A percentile compares a stretch with the other conserved stretches of the same genome.
phyloP scores from a whole-genome alignment of 2,888 invertebrate species.

The Drosophila gaucha region DNA sequence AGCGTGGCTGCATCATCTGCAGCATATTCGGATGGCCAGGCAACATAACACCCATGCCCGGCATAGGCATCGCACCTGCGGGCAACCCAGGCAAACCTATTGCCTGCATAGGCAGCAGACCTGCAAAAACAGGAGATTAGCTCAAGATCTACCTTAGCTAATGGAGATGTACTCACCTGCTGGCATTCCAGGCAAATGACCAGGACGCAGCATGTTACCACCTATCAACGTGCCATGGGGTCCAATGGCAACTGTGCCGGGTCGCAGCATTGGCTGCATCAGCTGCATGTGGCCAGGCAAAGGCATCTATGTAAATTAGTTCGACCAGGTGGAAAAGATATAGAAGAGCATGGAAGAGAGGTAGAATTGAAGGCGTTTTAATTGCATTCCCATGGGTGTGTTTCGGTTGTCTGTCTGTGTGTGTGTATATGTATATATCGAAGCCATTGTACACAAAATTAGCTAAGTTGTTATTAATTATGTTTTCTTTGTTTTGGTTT shows the following conservation, averaged over 20 bases:
- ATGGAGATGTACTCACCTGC: conserved; percentile 75
- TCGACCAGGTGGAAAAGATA: conserved; percentile 41
- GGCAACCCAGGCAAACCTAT: conserved; percentile 80
- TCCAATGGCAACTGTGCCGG: conserved; percentile 82
- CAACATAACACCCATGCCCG: conserved; percentile 86
- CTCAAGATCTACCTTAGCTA: background rate
- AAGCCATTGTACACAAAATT: conserved; percentile 80
- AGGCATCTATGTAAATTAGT: conserved; percentile 62
- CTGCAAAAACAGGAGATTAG: conserved; percentile 42
- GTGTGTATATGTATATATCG: conserved; percentile 59
- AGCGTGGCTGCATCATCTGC: conserved; percentile 92
- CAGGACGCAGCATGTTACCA: conserved; percentile 83
- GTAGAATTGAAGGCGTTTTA: conserved; percentile 49
- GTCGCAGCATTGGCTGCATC: conserved; percentile 84
- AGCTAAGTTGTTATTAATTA: conserved; percentile 76
- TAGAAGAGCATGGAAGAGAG: conserved; percentile 74
- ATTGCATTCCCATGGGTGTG: conserved; percentile 11
- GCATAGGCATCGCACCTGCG: conserved; percentile 80
- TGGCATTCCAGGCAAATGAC: conserved; percentile 83
- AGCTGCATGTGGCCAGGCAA: conserved; percentile 83
- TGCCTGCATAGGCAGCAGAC: conserved; percentile 84
- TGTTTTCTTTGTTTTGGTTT: conserved; percentile 47
- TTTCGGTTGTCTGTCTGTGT: conserved; percentile 13
- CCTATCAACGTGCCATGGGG: conserved; percentile 83
- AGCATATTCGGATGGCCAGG: conserved; percentile 85